Evolutionary conservation across 2,113 vertebrate species (phyloP), one percentile per base, ranked within the genome.

Genomic region (Neogale vison): DNA sequence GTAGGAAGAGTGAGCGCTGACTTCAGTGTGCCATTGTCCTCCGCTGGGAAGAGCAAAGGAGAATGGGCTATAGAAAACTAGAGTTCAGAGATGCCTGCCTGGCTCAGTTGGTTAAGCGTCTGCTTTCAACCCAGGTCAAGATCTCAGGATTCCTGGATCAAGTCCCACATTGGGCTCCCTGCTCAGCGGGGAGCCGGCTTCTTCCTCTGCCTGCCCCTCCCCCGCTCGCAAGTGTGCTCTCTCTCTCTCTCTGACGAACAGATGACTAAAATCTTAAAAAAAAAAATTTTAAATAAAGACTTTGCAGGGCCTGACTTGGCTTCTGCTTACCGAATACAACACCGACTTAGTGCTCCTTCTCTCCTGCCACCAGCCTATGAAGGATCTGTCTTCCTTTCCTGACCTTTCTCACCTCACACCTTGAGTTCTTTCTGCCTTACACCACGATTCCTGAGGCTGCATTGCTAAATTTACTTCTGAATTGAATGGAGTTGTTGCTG

Each of bases 61-160:
- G 99, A 77, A 98, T 97, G 89, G 99, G 99, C 99, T 99, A 99
- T 77, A 99, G 98, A 98, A 99, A 99, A 59, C 99, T 99, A 99
- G 97, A 99, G 99, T 80, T 99, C 99, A 82, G 99, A 13, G 61
- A 6, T 6, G 13, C 13, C 61, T 65, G 61, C 26, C 29, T 65
- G 61, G 61, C 61, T 31, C 61, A 31, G 29, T 6, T 13, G 12
- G 29, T 31, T 6, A 65, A 6, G 61, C 0, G 29, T 65, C 29
- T 65, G 26, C 61, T 24, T 65, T 65, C 61, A 1, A 4, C 61
- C 31, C 61, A 31, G 26, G 29, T 65, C 13, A 65, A 14, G 61
- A 65, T 65, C 13, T 26, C 61, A 31, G 12, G 26, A 12, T 63
- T 29, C 12, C 12, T 26, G 61, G 26, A 29, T 29, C 7, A 26